Evolutionary conservation across 2,888 invertebrate genomes (phyloP), one percentile per base, ranked within the genome.

Genomic region (Graphium colonna): DNA sequence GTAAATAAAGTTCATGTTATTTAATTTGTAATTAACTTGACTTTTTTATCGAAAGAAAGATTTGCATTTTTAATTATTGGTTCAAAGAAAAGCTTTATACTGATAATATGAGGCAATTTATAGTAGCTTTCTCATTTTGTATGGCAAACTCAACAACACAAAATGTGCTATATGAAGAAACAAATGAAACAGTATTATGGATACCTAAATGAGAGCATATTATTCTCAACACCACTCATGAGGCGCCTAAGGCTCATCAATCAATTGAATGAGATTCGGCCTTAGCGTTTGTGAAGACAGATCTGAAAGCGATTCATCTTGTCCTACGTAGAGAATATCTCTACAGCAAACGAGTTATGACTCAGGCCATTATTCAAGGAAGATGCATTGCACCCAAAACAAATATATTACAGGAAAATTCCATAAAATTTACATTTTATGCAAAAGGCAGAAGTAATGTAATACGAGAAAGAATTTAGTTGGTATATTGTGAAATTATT

Each of bases 261-360:
- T 51, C 51, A 45, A 39, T 45, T 38, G 39, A 45, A 44, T 45
- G 31, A 51, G 45, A 51, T 40, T 51, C 40, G 17, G 39, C 51
- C 51, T 51, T 26, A 28, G 50, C 50, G 12, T 45, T 45, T 10
- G 31, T 15, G 28, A 45, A 44, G 45, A 51, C 18, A 45, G 51
- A 51, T 51, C 51, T 38, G 51, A 40, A 40, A 51, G 28, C 40
- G 31, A 51, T 51, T 51, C 43, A 44, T 51, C 51, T 43, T 43
- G 38, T 44, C 44, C 18, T 12, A 31, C 31, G 18, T 46, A 12
- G 46, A 21, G 46, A 46, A 36, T 46, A 46, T 46, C 36, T 43
- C 12, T 12, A 26, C 36, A 33, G 42, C 31, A 41, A 49, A 17
- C 28, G 48, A 41, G 48, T 33, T 50, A 33, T 18, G 33, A 49